Conservation (phyloP, 2,888 invertebrate species). For the Tetragonisca angustula region DNA sequence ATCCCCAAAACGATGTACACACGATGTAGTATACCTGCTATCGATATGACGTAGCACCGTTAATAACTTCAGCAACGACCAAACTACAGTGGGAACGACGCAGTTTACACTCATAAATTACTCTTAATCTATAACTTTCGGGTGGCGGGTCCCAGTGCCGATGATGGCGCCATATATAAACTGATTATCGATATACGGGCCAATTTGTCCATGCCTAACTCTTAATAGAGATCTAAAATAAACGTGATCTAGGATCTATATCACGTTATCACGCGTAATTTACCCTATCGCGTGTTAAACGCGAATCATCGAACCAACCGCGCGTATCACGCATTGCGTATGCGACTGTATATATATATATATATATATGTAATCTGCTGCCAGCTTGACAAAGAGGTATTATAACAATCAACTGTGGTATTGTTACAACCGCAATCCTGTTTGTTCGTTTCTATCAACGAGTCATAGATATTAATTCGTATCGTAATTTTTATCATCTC, state of each 20-base stretch:
- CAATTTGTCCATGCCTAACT: neutral
- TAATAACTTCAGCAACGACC: neutral
- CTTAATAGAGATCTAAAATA: conserved; percentile 14
- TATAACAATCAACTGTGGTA: neutral
- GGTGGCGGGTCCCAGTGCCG: neutral
- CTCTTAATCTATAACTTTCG: conserved; percentile 13
- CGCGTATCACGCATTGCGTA: neutral
- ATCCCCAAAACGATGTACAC: neutral
- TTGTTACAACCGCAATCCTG: neutral
- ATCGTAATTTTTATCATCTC: no score
- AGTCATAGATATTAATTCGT: no score
- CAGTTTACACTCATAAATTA: conserved; percentile 4
- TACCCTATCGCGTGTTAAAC: neutral
- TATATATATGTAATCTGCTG: no score
- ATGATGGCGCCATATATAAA: conserved; percentile 7
- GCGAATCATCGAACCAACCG: neutral
- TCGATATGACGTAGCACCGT: neutral
- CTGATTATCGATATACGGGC: conserved; percentile 6
- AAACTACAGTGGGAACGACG: neutral
- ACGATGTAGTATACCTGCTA: neutral
- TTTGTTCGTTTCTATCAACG: neutral
- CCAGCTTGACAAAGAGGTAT: neutral
- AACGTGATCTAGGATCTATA: neutral
- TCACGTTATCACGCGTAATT: neutral
- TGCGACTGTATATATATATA: no score